Base-by-base conservation (phyloP, 2,888 invertebrate genomes). In the Ochropleura plecta region DNA sequence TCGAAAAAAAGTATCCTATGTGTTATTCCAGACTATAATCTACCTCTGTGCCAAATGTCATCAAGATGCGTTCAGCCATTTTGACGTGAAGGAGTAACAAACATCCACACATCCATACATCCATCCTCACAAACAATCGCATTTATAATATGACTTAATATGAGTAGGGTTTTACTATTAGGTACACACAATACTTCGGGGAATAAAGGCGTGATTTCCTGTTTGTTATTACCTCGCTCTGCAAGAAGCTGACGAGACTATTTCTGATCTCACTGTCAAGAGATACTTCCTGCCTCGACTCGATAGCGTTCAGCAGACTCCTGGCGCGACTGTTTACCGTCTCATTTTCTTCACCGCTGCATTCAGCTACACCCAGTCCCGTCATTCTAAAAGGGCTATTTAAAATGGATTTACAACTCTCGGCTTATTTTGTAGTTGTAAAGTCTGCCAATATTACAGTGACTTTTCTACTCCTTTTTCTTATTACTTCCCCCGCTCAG, bases 271-370 rank as follows among this genome's bases (percentile, higher is more conserved):
- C 92, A 6, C 82, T 78, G 73, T 94, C 93, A 7, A 93, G 78
- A 3, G 90, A 82, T 53, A 84, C 76, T 18, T 85, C 84, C 42
- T 89, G 89, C 53, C 89, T 89, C 2, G 83, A 76, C 76, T 94
- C 92, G 66, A 95, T 91, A 30, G 93, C 94, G 53, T 89, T 90
- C 16, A 95, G 86, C 12, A 94, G 87, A 48, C 82, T 89, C 70
- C 87, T 90, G 3, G 92, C 93, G 42, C 91, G 90, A 30, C 84
- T 88, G 83, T 89, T 90, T 73, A 76, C 76, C 0, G 63, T 62
- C 40, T 82, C 79, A 6, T 20, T 66, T 18, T 70, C 76, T 30
- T 67, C 75, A n/a, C 57, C 53, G 20, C 74, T 70, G 8, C 76
- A 14, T 12, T 78, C 73, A 3, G 60, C 40, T 3, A 65, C 49